Evolutionary conservation across 2,888 invertebrate species (phyloP).

Genomic region (Chesias legatella): DNA sequence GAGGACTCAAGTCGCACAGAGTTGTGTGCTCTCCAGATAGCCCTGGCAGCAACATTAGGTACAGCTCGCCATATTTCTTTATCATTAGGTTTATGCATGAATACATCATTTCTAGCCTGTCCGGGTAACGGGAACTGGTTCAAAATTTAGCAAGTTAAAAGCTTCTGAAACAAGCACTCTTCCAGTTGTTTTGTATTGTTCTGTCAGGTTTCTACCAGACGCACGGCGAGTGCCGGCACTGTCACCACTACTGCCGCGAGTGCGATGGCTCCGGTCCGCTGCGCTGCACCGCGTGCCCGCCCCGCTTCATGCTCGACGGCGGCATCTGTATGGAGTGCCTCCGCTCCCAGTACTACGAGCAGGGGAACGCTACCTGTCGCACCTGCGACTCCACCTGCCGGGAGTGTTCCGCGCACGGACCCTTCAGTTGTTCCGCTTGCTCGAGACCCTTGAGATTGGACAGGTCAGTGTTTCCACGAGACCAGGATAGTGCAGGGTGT

Average conservation of each 20-base stretch:
- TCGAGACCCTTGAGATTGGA: conserved; percentile 34
- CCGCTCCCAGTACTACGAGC: conserved; percentile 86
- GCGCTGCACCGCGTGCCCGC: conserved; percentile 86
- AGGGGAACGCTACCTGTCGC: conserved; percentile 83
- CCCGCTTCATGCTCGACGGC: conserved; percentile 86
- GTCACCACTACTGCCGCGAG: conserved; percentile 93
- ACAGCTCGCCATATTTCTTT: too few species aligned
- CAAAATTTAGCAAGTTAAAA: too few species aligned
- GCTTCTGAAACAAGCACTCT: too few species aligned
- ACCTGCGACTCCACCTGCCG: conserved; percentile 64
- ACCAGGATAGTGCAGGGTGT: too few species aligned
- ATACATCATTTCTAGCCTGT: too few species aligned
- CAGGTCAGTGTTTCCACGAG: conserved; percentile 45
- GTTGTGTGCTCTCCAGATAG: too few species aligned
- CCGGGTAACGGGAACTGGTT: too few species aligned
- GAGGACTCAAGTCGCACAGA: too few species aligned
- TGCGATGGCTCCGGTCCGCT: conserved; percentile 90
- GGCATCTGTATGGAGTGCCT: conserved; percentile 88
- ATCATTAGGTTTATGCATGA: too few species aligned
- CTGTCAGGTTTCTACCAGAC: conserved; percentile 87
- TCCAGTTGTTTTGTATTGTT: too few species aligned
- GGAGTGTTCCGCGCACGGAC: conserved; percentile 83
- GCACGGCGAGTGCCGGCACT: conserved; percentile 90
- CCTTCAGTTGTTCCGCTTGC: conserved; percentile 84
- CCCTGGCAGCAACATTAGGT: too few species aligned